Evolutionary conservation across 2,888 invertebrate species (phyloP), one percentile per base, ranked within the genome.

Genomic region (Drosophila paramelanica): DNA sequence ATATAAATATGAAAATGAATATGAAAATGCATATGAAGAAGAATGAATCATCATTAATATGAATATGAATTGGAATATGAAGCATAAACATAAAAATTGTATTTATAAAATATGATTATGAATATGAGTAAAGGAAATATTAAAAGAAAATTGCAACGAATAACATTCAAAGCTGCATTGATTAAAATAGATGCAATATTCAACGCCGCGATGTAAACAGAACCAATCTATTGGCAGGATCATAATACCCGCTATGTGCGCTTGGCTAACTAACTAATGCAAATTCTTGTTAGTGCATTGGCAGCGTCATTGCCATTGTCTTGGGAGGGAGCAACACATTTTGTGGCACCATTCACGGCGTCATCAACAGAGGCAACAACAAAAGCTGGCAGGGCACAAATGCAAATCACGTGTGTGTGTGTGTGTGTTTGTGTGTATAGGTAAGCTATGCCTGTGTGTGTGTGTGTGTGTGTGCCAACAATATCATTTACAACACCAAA

Each of bases 401-500:
- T 17, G 47, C 52, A 31, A 41, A 23, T 47, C 4, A 41, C 43
- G 25, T 36, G n/a, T 10, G 41, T 46, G 11, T 72, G 46, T 67
- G 52, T 56, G 42, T 46, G 41, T 50, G 50, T 58, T 43, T 47
- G 53, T 65, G 66, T 49, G 57, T 50, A 23, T 46, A 39, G 13
- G 61, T 60, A 51, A 62, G 58, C 17, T 17, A 17, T 17, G 17
- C 0, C 17, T 65, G 67, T 67, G 53, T 73, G 62, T 53, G 81
- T 81, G 58, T 65, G 67, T 67, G 53, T 73, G 65, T 53, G 81
- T 81, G 74, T 81, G 68, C 79, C 84, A 70, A 81, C 82, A 81
- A 79, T 83, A 83, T 83, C 84, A 87, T 75, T 83, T 83, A 87
- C 83, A 87, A 79, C 81, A 65, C 68, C 69, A 73, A 77, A 70